These are phyloP conservation scores for Stenoptilia bipunctidactyla DNA, from an alignment of 2,888 invertebrate species.

Conservation along the genomic window DNA sequence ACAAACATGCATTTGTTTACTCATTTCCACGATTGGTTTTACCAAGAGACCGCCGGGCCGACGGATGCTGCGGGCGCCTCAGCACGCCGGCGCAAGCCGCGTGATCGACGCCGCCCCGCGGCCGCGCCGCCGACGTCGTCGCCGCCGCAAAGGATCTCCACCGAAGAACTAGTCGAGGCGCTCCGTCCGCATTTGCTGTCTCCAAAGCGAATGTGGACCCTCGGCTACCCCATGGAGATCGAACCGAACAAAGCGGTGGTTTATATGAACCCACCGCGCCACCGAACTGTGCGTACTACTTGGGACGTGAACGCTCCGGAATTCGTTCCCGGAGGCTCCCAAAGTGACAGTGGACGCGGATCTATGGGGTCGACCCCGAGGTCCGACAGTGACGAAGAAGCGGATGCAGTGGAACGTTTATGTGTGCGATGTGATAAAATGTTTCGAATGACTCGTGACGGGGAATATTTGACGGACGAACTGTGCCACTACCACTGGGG, in stretches of 20 bases:
- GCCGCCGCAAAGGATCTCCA: slow-evolving; percentile 66
- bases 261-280: slow-evolving; percentile 68
- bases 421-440: slow-evolving; percentile 81
- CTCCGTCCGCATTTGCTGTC: slow-evolving; percentile 75
- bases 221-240: slow-evolving; percentile 81
- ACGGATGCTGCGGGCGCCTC: slow-evolving; percentile 51
- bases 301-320: slow-evolving; percentile 79
- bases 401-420: slow-evolving; percentile 69
- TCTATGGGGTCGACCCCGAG: slow-evolving; percentile 69
- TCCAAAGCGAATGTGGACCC: slow-evolving; percentile 71
- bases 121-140: slow-evolving; percentile 58
- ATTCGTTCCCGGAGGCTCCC: slow-evolving; percentile 72
- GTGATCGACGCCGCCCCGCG: slow-evolving; percentile 51
- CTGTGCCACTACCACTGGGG: slow-evolving; percentile 93
- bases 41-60: slow-evolving; percentile 60
- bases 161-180: slow-evolving; percentile 67
- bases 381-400: slow-evolving; percentile 69
- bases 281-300: slow-evolving; percentile 37
- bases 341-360: slow-evolving; percentile 66
- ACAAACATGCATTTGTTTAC: slow-evolving; percentile 62
- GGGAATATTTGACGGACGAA: slow-evolving; percentile 79
- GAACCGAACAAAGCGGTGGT: slow-evolving; percentile 73
- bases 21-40: slow-evolving; percentile 60
- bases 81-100: slow-evolving; percentile 51
- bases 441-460: slow-evolving; percentile 78